These are phyloP conservation scores for Drosophila formosana DNA, from an alignment of 2,888 invertebrate genomes.

Conservation along the genomic window DNA sequence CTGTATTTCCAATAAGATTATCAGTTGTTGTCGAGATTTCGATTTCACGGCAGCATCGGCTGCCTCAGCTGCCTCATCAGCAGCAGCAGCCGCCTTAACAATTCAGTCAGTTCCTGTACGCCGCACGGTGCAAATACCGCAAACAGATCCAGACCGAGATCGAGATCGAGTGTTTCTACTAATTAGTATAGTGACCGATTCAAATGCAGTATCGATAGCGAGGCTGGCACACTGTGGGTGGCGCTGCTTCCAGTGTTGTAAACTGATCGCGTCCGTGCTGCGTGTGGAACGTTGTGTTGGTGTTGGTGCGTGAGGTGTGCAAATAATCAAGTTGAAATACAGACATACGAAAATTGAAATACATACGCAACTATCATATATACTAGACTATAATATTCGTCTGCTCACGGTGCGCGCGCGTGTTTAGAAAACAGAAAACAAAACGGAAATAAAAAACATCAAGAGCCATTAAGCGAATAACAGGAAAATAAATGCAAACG, in stretches of 20 bases:
- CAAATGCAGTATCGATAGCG: constrained; percentile 47
- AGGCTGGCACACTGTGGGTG: constrained; percentile 15
- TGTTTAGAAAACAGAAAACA: constrained; percentile 71
- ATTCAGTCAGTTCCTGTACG: constrained; percentile 78
- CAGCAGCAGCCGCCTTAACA: constrained; percentile 35
- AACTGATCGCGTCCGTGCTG: constrained; percentile 25
- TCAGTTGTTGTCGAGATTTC: constrained; percentile 76
- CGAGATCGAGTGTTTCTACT: constrained; percentile 29
- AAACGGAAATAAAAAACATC: constrained; percentile 51
- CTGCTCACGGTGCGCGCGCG: constrained; percentile 62
- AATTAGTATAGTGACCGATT: constrained; percentile 14
- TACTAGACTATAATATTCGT: constrained; percentile 13
- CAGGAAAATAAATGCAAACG: constrained; percentile 40
- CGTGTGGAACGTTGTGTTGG: constrained; percentile 1
- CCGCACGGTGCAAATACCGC: constrained; percentile 67
- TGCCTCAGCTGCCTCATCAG: constrained; percentile 21
- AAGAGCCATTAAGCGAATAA: constrained; percentile 31
- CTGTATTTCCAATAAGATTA: constrained; percentile 57
- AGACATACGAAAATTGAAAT: neutral
- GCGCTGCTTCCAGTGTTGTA: constrained; percentile 42
- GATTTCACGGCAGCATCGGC: constrained; percentile 64
- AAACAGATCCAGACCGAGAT: neutral
- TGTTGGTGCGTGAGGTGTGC: constrained; percentile 43
- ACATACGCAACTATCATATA: neutral
- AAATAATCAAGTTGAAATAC: constrained; percentile 25